These are phyloP conservation scores for Chiloscyllium plagiosum DNA, from an alignment of 2,113 vertebrate genomes.

Conservation along the genomic window DNA sequence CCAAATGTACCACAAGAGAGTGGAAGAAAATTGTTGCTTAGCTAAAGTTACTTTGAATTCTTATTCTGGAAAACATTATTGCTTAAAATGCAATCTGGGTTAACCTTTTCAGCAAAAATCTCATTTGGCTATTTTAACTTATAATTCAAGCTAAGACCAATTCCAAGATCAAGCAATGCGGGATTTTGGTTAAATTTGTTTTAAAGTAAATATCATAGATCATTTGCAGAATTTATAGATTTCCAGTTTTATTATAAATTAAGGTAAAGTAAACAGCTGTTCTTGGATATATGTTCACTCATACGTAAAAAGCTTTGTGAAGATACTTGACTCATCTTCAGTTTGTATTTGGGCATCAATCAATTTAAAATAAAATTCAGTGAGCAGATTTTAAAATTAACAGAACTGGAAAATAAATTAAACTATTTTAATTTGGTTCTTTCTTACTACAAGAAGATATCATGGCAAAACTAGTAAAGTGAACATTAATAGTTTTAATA, in stretches of 20 bases:
- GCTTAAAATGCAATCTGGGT: neutral
- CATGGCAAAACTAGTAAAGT: neutral
- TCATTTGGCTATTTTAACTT: neutral
- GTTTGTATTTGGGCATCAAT: neutral
- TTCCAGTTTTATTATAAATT: neutral
- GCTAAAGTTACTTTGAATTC: neutral
- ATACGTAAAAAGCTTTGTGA: neutral
- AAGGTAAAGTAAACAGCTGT: neutral
- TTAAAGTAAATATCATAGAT: neutral
- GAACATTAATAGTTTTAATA: slow-evolving; percentile 13
- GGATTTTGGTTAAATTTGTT: neutral
- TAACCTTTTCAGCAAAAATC: neutral
- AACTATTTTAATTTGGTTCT: neutral
- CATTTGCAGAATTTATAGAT: neutral
- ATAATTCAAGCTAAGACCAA: neutral
- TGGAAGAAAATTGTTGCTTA: neutral
- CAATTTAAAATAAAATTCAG: neutral
- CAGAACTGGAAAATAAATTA: neutral
- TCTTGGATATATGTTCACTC: neutral
- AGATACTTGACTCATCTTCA: neutral
- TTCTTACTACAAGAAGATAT: neutral
- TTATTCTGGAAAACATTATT: neutral
- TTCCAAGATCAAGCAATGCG: neutral
- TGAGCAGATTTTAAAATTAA: neutral
- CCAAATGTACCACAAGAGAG: neutral